Percentiles rank a stretch among this genome's conserved stretches.
Conservation (phyloP, 2,797 vertebrate genomes). For the Sandelia bainsii region DNA sequence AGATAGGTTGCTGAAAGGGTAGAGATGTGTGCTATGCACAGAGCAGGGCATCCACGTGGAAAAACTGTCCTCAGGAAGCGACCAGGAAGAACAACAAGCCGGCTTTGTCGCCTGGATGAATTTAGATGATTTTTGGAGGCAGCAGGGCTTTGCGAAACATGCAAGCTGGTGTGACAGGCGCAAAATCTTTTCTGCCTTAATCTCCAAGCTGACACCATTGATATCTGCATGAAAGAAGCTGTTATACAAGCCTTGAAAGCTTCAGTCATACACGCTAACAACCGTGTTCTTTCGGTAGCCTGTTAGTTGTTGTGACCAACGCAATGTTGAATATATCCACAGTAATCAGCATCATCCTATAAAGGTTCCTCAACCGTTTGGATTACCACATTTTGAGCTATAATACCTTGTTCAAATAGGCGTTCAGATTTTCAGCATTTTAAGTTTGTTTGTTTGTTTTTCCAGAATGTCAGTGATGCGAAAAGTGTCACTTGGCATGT, state of each 20-base stretch:
- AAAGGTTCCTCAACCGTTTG: neutral
- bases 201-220: slow-evolving; percentile 36
- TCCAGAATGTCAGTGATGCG: no score
- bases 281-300: slow-evolving; percentile 1
- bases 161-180: slow-evolving; percentile 30
- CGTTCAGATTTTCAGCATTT: no score
- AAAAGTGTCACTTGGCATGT: no score
- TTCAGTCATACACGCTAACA: slow-evolving; percentile 27
- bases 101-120: neutral
- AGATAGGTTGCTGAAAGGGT: slow-evolving; percentile 56
- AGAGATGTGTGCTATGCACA: slow-evolving; percentile 33
- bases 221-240: slow-evolving; percentile 43
- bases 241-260: slow-evolving; percentile 32
- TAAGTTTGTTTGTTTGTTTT: no score
- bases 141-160: slow-evolving; percentile 18
- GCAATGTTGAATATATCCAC: neutral
- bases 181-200: slow-evolving; percentile 45
- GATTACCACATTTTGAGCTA: neutral
- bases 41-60: slow-evolving; percentile 4
- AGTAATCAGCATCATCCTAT: neutral
- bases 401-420: neutral
- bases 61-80: neutral
- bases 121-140: slow-evolving; percentile 15
- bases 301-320: slow-evolving; percentile 14
- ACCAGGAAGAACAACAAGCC: neutral